Evolutionary conservation across 2,888 invertebrate species (phyloP).

Genomic region (Acleris holmiana): DNA sequence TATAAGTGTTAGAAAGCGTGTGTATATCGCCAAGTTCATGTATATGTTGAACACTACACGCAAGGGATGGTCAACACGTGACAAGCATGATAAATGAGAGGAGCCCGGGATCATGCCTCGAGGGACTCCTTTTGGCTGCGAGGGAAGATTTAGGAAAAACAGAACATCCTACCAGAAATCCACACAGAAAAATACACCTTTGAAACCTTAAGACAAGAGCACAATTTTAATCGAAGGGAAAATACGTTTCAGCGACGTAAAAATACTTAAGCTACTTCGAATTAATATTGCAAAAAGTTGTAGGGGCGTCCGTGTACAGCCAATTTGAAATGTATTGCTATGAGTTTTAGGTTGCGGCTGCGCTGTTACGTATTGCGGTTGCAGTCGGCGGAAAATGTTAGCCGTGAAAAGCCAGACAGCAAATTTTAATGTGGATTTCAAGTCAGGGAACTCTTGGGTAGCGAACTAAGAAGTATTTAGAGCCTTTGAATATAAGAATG

Average conservation of each 20-base stretch:
- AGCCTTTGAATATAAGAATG: conserved; percentile 16
- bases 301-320: conserved; percentile 47
- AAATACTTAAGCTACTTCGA: conserved; percentile 68
- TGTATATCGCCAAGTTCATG: conserved; percentile 51
- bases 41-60: conserved; percentile 68
- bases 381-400: conserved; percentile 49
- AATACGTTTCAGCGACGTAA: conserved; percentile 59
- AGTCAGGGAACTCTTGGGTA: conserved; percentile 68
- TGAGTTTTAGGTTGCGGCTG: conserved; percentile 31
- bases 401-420: conserved; percentile 57
- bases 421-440: conserved; percentile 67
- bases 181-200: conserved; percentile 52
- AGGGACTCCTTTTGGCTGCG: conserved; percentile 73
- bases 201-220: conserved; percentile 44
- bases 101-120: conserved; percentile 79
- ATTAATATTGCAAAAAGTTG: conserved; percentile 76
- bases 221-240: conserved; percentile 41
- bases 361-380: conserved; percentile 12
- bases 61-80: conserved; percentile 83
- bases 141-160: conserved; percentile 61
- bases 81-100: conserved; percentile 83
- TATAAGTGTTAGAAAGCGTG: conserved; percentile 46
- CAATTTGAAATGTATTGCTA: conserved; percentile 45
- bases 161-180: conserved; percentile 52
- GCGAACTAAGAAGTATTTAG: conserved; percentile 41